These are phyloP conservation scores for Champsocephalus gunnari DNA, from an alignment of 2,797 vertebrate genomes.

Conservation along the genomic window DNA sequence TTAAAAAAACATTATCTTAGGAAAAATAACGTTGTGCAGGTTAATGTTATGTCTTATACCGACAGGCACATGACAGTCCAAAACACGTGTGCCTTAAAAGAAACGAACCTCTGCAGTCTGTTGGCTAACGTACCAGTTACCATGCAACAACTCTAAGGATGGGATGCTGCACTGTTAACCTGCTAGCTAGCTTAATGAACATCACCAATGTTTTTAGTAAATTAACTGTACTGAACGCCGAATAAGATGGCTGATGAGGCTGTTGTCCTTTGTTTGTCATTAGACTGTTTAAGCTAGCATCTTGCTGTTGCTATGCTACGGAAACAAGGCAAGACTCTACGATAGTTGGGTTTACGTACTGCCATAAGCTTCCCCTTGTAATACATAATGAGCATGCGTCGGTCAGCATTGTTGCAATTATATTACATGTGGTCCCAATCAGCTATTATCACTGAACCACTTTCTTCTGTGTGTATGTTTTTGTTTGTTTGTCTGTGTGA, in stretches of 20 bases:
- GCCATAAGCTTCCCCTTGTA: slow-evolving; percentile 3
- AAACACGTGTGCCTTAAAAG: slow-evolving; percentile 28
- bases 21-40: background rate
- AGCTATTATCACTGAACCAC: background rate
- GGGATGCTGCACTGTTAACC: background rate
- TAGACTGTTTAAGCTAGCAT: slow-evolving; percentile 28
- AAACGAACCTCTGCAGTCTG: slow-evolving; percentile 43
- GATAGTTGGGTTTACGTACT: background rate
- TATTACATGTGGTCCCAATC: slow-evolving; percentile 8
- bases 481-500: background rate
- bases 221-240: background rate
- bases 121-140: slow-evolving; percentile 16
- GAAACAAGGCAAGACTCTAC: slow-evolving; percentile 26
- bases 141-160: slow-evolving; percentile 12
- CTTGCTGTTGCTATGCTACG: slow-evolving; percentile 47
- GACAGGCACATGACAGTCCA: slow-evolving; percentile 38
- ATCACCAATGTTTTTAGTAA: background rate
- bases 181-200: background rate
- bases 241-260: slow-evolving; percentile 33
- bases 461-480: background rate
- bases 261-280: slow-evolving; percentile 51
- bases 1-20: accelerated
- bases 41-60: background rate
- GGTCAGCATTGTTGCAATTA: background rate
- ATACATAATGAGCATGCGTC: slow-evolving; percentile 4